Evolutionary conservation across 1,140 invertebrate species (phyloP), one percentile per base, ranked within the genome.

Genomic region (Lepeophtheirus salmonis): DNA sequence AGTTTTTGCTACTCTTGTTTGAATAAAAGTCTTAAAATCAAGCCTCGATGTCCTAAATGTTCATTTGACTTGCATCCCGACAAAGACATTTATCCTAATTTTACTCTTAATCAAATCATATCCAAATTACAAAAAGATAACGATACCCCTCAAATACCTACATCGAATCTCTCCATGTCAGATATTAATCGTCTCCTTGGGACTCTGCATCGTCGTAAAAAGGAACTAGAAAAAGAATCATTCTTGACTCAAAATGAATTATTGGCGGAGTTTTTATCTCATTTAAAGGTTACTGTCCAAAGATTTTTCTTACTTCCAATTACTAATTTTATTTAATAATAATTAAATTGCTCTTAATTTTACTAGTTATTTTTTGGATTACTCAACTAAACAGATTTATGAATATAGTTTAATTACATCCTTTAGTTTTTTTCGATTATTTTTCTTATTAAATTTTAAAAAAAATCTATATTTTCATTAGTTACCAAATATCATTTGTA

Each of bases 1-100:
- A 91, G 88, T 2, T 96, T 89, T 73, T 95, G 91, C 74, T 76
- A 81, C 69, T 75, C 75, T 50, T 96, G 90, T 70, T 88, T 95
- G 56, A 76, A 76, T 51, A 80, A 80, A 66, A 80, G 82, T 2
- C 75, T 95, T 14, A 83, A 89, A 67, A 73, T 78, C n/a, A 80
- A 77, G 63, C 79, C 81, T 49, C 74, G 82, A 48, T 96, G 91
- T 74, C 89, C 90, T 1, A 87, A 89, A 69, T 92, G 89, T 70
- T 83, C 81, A 65, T 79, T 78, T 57, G 72, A 78, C 20, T 73
- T 91, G 12, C 78, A 79, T 1, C 77, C 76, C 25, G 74, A 78
- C 30, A 82, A 87, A 59, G 76, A 83, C 64, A 82, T 92, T 48
- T 88, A 88, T 70, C 88, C 89, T 0, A 87, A 92, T 72, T 87